A percentile compares a stretch with the other conserved stretches of the same genome.
phyloP scores from a whole-genome alignment of 2,888 invertebrate genomes.

The Quadroppia sp. region DNA sequence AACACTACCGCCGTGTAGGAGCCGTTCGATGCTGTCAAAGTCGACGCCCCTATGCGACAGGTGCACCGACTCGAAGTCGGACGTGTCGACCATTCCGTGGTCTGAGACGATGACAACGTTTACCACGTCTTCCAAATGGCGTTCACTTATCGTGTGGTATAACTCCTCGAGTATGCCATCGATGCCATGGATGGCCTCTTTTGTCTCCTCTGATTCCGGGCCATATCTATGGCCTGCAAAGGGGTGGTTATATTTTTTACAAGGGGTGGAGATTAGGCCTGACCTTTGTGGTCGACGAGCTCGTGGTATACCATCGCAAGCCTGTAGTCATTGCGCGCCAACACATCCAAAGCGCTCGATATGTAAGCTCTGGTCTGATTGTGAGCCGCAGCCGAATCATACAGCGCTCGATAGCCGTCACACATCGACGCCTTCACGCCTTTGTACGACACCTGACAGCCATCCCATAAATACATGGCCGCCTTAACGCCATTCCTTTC shows the following conservation, averaged over 20 bases:
- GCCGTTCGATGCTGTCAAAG: slow-evolving; percentile 42
- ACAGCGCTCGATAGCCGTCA: neutral
- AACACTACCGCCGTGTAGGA: slow-evolving; percentile 45
- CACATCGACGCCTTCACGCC: slow-evolving; percentile 43
- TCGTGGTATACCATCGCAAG: slow-evolving; percentile 46
- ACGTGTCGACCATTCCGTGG: slow-evolving; percentile 55
- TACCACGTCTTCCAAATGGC: slow-evolving; percentile 49
- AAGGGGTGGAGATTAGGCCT: neutral
- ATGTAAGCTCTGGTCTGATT: slow-evolving; percentile 2
- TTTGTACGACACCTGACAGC: slow-evolving; percentile 47
- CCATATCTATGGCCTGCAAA: slow-evolving; percentile 51
- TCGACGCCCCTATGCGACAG: slow-evolving; percentile 48
- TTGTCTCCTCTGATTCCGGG: slow-evolving; percentile 50
- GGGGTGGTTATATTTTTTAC: neutral
- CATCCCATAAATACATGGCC: slow-evolving; percentile 49
- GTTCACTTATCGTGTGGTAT: slow-evolving; percentile 47
- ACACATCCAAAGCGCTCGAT: slow-evolving; percentile 22
- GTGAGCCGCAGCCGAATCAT: neutral
- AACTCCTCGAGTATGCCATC: slow-evolving; percentile 50
- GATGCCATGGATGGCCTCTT: slow-evolving; percentile 50
- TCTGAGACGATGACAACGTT: slow-evolving; percentile 53
- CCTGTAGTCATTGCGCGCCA: slow-evolving; percentile 44
- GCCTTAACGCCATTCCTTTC: slow-evolving; percentile 46
- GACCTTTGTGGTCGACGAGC: slow-evolving; percentile 42
- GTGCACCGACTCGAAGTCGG: too few relatives aligned